Conservation (phyloP, 2,888 invertebrate genomes). For the Apodemia mormo region DNA sequence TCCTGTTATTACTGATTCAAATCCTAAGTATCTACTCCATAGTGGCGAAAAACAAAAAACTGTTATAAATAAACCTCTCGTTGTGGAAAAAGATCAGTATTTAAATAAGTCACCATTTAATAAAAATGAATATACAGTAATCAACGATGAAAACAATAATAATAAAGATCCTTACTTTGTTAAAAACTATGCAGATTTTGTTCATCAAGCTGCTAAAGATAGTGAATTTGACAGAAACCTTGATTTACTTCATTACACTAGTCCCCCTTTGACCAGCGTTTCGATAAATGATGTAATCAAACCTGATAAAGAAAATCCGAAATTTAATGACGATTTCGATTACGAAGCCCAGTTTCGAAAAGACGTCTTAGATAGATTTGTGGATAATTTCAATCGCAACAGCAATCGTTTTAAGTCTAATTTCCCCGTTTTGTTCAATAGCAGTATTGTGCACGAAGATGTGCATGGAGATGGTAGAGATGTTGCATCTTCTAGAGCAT, state of each 20-base stretch:
- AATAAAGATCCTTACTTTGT: slow-evolving; percentile 60
- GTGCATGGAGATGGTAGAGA: slow-evolving; percentile 44
- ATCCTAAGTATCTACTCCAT: not conserved
- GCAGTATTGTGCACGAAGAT: slow-evolving; percentile 56
- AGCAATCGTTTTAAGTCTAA: slow-evolving; percentile 61
- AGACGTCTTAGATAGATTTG: slow-evolving; percentile 59
- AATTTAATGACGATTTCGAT: slow-evolving; percentile 52
- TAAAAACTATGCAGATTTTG: slow-evolving; percentile 62
- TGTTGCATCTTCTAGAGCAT: slow-evolving; percentile 53
- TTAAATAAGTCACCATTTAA: not conserved
- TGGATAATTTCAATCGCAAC: slow-evolving; percentile 67
- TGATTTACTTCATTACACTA: slow-evolving; percentile 45
- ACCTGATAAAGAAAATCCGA: slow-evolving; percentile 34
- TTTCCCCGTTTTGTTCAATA: slow-evolving; percentile 67
- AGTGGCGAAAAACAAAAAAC: not conserved
- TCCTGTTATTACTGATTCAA: slow-evolving; percentile 3
- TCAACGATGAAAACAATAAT: slow-evolving; percentile 45
- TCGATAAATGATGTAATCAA: slow-evolving; percentile 41
- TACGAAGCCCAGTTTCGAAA: slow-evolving; percentile 58
- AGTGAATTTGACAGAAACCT: slow-evolving; percentile 49
- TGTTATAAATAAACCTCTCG: not conserved
- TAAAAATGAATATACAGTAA: slow-evolving; percentile 36
- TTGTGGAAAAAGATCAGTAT: not conserved
- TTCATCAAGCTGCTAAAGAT: slow-evolving; percentile 53
- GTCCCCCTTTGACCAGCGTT: slow-evolving; percentile 44